Conservation (phyloP, 2,113 vertebrate species). For the Guaruba guarouba region DNA sequence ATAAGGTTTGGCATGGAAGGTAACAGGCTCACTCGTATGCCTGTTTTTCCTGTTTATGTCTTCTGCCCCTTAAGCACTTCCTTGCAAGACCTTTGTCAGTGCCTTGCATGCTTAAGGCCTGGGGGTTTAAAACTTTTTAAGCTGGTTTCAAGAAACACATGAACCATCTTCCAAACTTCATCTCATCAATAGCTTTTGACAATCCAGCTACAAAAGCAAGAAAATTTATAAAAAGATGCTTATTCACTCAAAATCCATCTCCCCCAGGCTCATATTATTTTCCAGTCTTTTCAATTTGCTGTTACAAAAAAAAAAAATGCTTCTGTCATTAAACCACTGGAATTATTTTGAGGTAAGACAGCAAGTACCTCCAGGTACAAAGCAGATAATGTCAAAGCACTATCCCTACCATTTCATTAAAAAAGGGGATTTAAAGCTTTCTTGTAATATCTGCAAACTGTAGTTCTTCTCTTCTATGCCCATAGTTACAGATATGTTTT, state of each 20-base stretch:
- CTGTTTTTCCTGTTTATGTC: rapidly evolving
- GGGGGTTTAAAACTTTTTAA: not conserved
- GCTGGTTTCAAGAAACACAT: not conserved
- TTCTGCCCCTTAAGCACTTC: not conserved
- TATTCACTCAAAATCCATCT: not conserved
- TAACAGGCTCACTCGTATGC: not conserved
- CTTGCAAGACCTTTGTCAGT: not conserved
- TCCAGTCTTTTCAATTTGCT: not conserved
- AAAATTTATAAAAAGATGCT: not conserved
- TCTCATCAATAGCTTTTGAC: not conserved
- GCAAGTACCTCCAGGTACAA: not conserved
- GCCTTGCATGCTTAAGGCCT: not conserved
- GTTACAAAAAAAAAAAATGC: not conserved
- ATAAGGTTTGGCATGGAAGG: not conserved
- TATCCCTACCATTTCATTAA: not conserved
- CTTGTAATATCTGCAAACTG: not conserved
- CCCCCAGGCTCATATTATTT: not conserved
- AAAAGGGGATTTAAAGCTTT: not conserved
- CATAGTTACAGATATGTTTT: not conserved
- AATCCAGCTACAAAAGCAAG: not conserved
- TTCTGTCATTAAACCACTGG: not conserved
- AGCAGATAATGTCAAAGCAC: not conserved
- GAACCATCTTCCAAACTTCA: not conserved
- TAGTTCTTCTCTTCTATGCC: not conserved
- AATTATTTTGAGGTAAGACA: not conserved